Base-by-base conservation (phyloP, 2,888 invertebrate genomes). In the Diarsia rubi region DNA sequence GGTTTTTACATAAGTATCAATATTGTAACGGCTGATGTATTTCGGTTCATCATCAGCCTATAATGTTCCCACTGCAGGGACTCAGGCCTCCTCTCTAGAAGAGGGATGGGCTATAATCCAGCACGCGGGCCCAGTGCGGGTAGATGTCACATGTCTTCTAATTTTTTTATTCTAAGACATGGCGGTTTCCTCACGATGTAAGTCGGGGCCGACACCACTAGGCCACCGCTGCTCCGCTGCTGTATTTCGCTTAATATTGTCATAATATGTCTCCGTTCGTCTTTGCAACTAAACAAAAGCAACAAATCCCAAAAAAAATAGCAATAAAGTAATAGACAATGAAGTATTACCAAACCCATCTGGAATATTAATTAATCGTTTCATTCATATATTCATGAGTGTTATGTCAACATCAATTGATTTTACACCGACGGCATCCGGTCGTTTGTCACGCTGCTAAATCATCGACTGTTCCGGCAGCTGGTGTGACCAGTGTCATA, bases 391-490 rank as follows among this genome's bases (percentile, higher is more conserved):
- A 69, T 70, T 83, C 65, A 75, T 54, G 59, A 69, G 11, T 64
- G 79, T 64, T 37, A 59, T 60, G 62, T 84, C 69, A 64, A 62
- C 49, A 60, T 64, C 74, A 83, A 86, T 86, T 83, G 80, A 12
- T 71, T 79, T 70, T 62, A 70, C 70, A 73, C 59, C 74, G 62
- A 42, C 66, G 74, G 57, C 85, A 69, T 79, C 79, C 86, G 72
- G 85, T n/a, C 72, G 69, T 73, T 71, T 62, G 60, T 70, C 70
- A 83, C 64, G 59, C 31, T 67, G 70, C 44, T 73, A 72, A 64
- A 83, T 78, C 74, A 78, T 83, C 47, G 24, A 27, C 63, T 59
- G 67, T 83, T 78, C 86, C 74, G 86, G 74, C 83, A 82, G 75
- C 69, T 70, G 74, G 67, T 72, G 69, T 69, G 79, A 74, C 49